Evolutionary conservation across 2,888 invertebrate genomes (phyloP).

Genomic region (Plusia festucae): DNA sequence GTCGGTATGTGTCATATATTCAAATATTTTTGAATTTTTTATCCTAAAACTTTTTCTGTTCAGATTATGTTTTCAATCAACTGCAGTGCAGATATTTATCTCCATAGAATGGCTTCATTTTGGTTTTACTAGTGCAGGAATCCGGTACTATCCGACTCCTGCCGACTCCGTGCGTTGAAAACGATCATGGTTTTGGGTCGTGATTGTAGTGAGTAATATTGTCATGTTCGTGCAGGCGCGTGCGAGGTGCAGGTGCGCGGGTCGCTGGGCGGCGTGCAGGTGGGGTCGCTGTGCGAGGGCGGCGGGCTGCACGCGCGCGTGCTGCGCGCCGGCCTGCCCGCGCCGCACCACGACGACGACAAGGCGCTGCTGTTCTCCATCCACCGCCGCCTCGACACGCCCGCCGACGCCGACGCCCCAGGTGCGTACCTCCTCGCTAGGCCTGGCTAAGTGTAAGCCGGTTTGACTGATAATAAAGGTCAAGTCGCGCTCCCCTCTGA

Average conservation of each 20-base stretch:
- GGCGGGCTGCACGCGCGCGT: slow-evolving; percentile 95
- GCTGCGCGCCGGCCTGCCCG: slow-evolving; percentile 94
- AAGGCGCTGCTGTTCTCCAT: slow-evolving; percentile 78
- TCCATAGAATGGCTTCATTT: too few relatives aligned
- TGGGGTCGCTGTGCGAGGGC: slow-evolving; percentile 95
- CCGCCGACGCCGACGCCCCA: slow-evolving; percentile 61
- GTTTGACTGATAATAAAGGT: too few relatives aligned
- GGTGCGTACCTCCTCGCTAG: too few relatives aligned
- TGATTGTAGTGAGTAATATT: too few relatives aligned
- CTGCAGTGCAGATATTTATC: too few relatives aligned
- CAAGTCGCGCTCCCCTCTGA: too few relatives aligned
- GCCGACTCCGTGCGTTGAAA: neutral
- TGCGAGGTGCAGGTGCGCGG: slow-evolving; percentile 92
- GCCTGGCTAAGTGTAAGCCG: too few relatives aligned
- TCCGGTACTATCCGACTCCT: neutral
- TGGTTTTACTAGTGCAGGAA: neutral
- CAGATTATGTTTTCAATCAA: too few relatives aligned
- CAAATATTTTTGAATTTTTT: too few relatives aligned
- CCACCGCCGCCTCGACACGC: slow-evolving; percentile 62
- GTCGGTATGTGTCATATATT: slow-evolving; percentile 88
- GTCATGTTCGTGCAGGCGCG: slow-evolving; percentile 72
- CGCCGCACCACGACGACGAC: slow-evolving; percentile 76
- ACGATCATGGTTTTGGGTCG: too few relatives aligned
- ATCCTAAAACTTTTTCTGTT: too few relatives aligned
- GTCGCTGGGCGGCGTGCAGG: slow-evolving; percentile 97